phyloP scores from a whole-genome alignment of 2,888 invertebrate genomes.

The Thalpophila matura region DNA sequence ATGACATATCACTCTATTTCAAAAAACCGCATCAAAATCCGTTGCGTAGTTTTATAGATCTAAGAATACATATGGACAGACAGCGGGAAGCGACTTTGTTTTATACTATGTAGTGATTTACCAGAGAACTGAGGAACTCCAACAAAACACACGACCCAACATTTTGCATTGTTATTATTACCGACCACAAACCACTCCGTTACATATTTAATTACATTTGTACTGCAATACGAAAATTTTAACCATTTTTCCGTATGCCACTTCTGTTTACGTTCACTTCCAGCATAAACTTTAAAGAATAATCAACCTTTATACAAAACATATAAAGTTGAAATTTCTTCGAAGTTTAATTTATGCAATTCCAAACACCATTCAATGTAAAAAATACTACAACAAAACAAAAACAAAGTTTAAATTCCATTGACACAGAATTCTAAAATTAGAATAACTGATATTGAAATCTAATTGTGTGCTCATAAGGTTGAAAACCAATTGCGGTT shows the following conservation, averaged over 20 bases:
- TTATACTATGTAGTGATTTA: not conserved
- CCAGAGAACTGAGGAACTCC: not conserved
- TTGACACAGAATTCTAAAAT: slow-evolving; percentile 21
- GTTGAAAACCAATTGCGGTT: slow-evolving; percentile 65
- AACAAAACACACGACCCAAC: slow-evolving; percentile 4
- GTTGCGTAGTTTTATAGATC: not conserved
- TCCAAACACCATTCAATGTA: slow-evolving; percentile 25
- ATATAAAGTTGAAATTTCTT: slow-evolving; percentile 43
- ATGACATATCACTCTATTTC: too few relatives aligned
- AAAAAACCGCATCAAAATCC: too few relatives aligned
- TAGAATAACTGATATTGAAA: slow-evolving; percentile 50
- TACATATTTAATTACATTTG: slow-evolving; percentile 61
- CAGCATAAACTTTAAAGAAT: slow-evolving; percentile 33
- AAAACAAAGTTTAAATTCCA: slow-evolving; percentile 44
- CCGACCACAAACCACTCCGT: slow-evolving; percentile 31
- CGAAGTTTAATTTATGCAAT: slow-evolving; percentile 20
- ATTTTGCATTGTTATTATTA: slow-evolving; percentile 15
- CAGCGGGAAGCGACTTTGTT: too few relatives aligned
- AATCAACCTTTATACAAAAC: slow-evolving; percentile 31
- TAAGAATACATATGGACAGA: too few relatives aligned
- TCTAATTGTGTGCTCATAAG: slow-evolving; percentile 59
- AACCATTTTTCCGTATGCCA: slow-evolving; percentile 64
- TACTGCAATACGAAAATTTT: slow-evolving; percentile 59
- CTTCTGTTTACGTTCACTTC: slow-evolving; percentile 67
- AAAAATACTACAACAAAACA: slow-evolving; percentile 35